Base-by-base conservation (phyloP, 2,113 vertebrate species). In the Suncus etruscus region DNA sequence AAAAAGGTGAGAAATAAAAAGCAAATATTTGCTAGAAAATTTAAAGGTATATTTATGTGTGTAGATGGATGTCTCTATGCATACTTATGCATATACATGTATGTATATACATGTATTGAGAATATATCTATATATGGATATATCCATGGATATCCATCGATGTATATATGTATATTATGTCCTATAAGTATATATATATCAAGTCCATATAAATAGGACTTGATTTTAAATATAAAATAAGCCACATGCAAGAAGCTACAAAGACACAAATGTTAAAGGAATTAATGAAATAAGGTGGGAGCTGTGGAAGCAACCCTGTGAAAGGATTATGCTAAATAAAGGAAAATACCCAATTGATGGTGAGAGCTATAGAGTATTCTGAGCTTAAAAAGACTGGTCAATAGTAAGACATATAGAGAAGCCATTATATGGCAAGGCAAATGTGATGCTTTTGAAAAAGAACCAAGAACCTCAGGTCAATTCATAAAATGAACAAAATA, bases 401-500 rank as follows among this genome's bases (percentile, higher is more conserved):
- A 16, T 1, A 18, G 15, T 0, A n/a, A 69, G 0, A 31, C 24
- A 24, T 1, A 0, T 8, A 58, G 45, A 74, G 15, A 61, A 48
- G 3, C 12, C 45, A 29, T 10, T 3, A 11, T 14, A 3, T 20
- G 11, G 22, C 1, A 66, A 65, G 54, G n/a, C 1, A 66, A 1
- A 8, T 0, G 3, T 0, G 48, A 83, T 16, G 3, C n/a, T 76
- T 86, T 50, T 39, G 27, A 76, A 65, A 80, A 74, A 72, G 25
- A 68, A 68, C 11, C 66, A n/a, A 11, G 18, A 65, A 65, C 25
- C 24, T 27, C 25, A 65, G 16, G 20, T 22, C 12, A 54, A 54
- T 54, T 54, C 66, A 22, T 68, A 68, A 29, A 68, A 65, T 65
- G 63, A 65, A n/a, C 27, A 68, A 68, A 68, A 68, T 12, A 29